Conservation (phyloP, 1,140 invertebrate genomes). For the Ceratina australensis region DNA sequence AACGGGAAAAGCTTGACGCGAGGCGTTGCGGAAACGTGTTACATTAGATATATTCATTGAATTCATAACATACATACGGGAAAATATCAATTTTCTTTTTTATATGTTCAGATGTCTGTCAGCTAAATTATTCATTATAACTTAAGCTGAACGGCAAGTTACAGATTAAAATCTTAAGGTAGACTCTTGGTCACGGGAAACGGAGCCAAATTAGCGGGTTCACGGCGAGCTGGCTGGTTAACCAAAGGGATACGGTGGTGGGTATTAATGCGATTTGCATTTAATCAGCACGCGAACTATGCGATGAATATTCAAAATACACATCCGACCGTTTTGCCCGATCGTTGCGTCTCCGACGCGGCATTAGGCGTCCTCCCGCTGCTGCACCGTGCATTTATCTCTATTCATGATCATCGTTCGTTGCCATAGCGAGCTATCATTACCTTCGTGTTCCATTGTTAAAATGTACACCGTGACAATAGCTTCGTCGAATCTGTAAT, state of each 20-base stretch:
- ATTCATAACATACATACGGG: no score
- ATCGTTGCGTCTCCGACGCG: background rate
- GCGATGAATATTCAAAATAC: constrained; percentile 54
- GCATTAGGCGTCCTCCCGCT: background rate
- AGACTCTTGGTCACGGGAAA: background rate
- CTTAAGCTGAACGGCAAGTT: no score
- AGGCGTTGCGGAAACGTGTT: no score
- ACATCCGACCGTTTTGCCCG: background rate
- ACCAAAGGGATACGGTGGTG: constrained; percentile 2
- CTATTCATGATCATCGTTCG: background rate
- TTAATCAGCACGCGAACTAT: constrained; percentile 44
- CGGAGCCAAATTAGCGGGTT: constrained; percentile 43
- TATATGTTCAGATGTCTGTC: no score
- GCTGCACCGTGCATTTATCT: background rate
- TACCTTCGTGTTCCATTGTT: no score
- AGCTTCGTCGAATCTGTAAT: background rate
- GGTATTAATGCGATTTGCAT: constrained; percentile 55
- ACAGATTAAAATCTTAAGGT: constrained; percentile 4
- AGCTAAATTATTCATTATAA: no score
- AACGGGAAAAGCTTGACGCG: no score
- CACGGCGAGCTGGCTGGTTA: constrained; percentile 12
- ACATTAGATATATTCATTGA: no score
- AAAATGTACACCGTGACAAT: background rate
- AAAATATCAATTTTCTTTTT: no score
- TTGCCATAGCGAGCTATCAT: background rate